Evolutionary conservation across 2,888 invertebrate species (phyloP).

Genomic region (Himalopsyche kuldschensis): DNA sequence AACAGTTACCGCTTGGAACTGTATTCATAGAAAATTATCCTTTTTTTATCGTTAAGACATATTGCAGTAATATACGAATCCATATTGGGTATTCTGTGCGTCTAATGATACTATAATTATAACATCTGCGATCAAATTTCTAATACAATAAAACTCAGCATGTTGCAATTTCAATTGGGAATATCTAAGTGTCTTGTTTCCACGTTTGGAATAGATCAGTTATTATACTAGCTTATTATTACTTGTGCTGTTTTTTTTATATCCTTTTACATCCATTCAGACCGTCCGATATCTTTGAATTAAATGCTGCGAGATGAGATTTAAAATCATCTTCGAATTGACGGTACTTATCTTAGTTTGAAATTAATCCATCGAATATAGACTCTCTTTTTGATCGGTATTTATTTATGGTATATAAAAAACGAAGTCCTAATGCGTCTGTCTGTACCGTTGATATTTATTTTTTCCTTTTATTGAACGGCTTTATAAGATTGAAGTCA

Average conservation of each 20-base stretch:
- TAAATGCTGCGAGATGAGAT: neutral
- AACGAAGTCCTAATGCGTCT: neutral
- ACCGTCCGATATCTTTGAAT: neutral
- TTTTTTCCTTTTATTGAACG: too few species aligned
- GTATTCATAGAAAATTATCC: too few species aligned
- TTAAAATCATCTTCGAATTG: neutral
- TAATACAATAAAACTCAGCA: neutral
- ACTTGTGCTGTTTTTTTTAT: neutral
- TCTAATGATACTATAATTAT: too few species aligned
- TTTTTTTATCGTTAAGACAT: too few species aligned
- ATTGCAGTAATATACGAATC: too few species aligned
- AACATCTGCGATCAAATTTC: too few species aligned
- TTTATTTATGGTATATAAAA: neutral
- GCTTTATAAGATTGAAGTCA: too few species aligned
- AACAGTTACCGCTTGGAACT: too few species aligned
- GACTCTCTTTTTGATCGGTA: neutral
- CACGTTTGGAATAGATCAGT: neutral
- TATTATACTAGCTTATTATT: neutral
- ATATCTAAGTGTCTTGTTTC: neutral
- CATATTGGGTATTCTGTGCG: too few species aligned
- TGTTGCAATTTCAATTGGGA: neutral
- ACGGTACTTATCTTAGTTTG: neutral
- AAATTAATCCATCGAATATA: neutral
- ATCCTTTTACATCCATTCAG: neutral
- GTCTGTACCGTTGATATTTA: too few species aligned